Evolutionary conservation across 2,113 vertebrate genomes (phyloP).

Genomic region (Phrynocephalus versicolor): DNA sequence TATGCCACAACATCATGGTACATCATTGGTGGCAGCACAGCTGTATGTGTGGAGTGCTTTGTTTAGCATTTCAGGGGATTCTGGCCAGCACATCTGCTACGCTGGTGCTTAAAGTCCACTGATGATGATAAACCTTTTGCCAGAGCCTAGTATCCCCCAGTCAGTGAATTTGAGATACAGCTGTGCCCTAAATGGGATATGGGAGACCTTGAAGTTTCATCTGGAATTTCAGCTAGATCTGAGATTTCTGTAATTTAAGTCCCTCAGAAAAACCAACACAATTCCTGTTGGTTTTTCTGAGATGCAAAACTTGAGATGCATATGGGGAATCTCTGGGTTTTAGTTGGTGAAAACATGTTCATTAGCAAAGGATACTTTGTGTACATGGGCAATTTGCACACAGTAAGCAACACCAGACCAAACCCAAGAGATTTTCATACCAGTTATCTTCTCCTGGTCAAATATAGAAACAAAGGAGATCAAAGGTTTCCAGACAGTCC

Average conservation of each 20-base stretch:
- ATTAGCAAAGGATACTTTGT: background rate
- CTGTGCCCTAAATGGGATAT: no score
- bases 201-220: no score
- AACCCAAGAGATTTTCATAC: no score
- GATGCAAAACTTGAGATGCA: background rate
- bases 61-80: background rate
- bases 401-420: no score
- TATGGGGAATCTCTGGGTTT: background rate
- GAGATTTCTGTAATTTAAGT: background rate
- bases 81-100: background rate
- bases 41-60: background rate
- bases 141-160: no score
- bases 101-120: no score
- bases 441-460: no score
- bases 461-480: no score
- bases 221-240: no score
- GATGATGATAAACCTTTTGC: no score
- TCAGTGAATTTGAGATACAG: no score
- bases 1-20: background rate
- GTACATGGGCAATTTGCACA: background rate
- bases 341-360: background rate
- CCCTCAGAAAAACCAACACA: background rate
- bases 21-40: background rate
- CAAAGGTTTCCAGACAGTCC: no score
- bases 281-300: background rate